Evolutionary conservation across 1,140 invertebrate species (phyloP), one percentile per base, ranked within the genome.

Genomic region (Amyelois transitella): DNA sequence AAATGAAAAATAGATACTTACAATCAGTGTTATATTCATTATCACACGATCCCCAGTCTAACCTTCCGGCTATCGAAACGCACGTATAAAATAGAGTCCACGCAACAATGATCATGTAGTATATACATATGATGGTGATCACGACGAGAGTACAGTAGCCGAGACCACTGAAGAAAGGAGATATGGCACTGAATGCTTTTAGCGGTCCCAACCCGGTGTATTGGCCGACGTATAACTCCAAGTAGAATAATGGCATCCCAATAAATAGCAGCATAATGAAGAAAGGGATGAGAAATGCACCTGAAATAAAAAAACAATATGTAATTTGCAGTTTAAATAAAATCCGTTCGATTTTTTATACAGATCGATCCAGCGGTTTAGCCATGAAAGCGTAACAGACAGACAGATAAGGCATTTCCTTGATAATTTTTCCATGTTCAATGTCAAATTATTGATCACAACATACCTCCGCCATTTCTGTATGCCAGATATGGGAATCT

Each of bases 401-500:
- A n/a, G n/a, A n/a, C n/a, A n/a, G n/a, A n/a, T n/a, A n/a, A n/a
- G n/a, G n/a, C n/a, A n/a, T n/a, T n/a, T n/a, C n/a, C n/a, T n/a
- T n/a, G n/a, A n/a, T n/a, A n/a, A n/a, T n/a, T 24, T 3, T 24
- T 24, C 8, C 8, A 8, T 8, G 22, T 24, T 24, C 8, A 5
- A 24, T 24, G 3, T 24, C 22, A 24, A 24, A 24, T 8, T 24
- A 24, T 24, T 24, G 3, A 5, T 24, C 12, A 4, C 28, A 32
- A 57, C 89, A 88, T 86, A 94, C 93, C 94, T 72, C 94, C 94
- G 22, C 94, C 94, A 88, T 95, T 96, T 70, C 93, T 92, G 77
- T 95, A 96, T 60, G 92, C 93, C 21, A 96, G 88, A 82, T 94
- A 96, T 2, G 96, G 95, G 82, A 97, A 97, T 60, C 96, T 89